Percentiles rank a stretch among this genome's conserved stretches.
Conservation (phyloP, 2,797 vertebrate species). For the Lepus oiostolus region DNA sequence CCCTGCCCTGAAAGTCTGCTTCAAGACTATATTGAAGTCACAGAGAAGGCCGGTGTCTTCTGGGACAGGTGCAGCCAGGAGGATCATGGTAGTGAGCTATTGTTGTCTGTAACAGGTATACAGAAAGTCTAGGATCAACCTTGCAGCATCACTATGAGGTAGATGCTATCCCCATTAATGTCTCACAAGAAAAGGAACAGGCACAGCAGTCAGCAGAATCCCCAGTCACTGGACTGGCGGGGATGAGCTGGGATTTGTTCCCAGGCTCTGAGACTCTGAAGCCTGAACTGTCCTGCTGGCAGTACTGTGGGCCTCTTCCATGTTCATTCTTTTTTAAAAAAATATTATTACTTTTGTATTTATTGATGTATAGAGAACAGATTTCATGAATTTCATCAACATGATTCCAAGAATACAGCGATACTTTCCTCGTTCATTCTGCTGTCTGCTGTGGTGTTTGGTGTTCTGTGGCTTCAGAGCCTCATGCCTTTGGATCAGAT, state of each 20-base stretch:
- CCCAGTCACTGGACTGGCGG: rapidly evolving
- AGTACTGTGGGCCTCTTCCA: neutral
- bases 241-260: no score
- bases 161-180: neutral
- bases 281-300: rapidly evolving
- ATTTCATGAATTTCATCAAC: no score
- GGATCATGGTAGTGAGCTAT: neutral
- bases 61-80: neutral
- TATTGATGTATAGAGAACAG: no score
- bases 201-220: no score
- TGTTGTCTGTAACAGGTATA: neutral
- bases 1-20: neutral
- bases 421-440: no score
- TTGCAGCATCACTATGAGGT: rapidly evolving
- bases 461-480: neutral
- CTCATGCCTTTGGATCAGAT: neutral
- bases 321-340: neutral
- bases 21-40: neutral
- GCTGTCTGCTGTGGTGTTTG: neutral
- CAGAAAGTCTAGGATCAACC: neutral
- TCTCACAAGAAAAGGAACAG: neutral
- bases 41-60: neutral
- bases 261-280: neutral
- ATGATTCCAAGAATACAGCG: no score
- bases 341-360: no score